Evolutionary conservation across 2,888 invertebrate genomes (phyloP), one percentile per base, ranked within the genome.

Genomic region (Cosmia trapezina): DNA sequence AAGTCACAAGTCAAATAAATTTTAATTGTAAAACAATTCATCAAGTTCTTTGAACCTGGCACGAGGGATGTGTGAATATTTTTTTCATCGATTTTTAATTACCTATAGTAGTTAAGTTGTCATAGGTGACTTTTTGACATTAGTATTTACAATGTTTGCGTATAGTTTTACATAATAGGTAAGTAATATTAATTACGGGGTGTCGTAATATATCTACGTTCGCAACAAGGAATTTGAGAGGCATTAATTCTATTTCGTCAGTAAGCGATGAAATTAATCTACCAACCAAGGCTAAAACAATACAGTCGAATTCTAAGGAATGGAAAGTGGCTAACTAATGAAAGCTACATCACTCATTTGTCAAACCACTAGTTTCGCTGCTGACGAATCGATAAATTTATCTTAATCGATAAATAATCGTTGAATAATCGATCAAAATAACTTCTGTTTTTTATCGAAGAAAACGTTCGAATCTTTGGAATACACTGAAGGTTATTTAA

Each of bases 1-100:
- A 73, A 64, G 86, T 78, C 85, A 81, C 28, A 84, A 70, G 85
- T 84, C 81, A 81, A 81, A 74, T 72, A 66, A 75, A 83, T 79
- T 78, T 71, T 62, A 84, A 83, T 84, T 85, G 79, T 71, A 76
- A 83, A 85, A 71, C 62, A 51, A 57, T 51, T 33, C 22, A 12
- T n/a, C 8, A 59, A 73, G 86, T 79, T 78, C 76, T 70, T 76
- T 76, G 77, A 86, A 83, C 85, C 56, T n/a, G 5, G 1, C 63
- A 78, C 71, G 45, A 69, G 60, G 56, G 43, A 57, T 61, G 51
- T 17, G 64, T 76, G 70, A 56, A 59, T 64, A 33, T 33, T 62
- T 64, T 70, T 70, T 70, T 57, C 37, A 63, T 47, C 11, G 22
- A 60, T 60, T 68, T 49, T 65, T 68, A 49, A 62, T 70, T 45